Conservation (phyloP, 1,140 invertebrate species). For the Galleria mellonella region DNA sequence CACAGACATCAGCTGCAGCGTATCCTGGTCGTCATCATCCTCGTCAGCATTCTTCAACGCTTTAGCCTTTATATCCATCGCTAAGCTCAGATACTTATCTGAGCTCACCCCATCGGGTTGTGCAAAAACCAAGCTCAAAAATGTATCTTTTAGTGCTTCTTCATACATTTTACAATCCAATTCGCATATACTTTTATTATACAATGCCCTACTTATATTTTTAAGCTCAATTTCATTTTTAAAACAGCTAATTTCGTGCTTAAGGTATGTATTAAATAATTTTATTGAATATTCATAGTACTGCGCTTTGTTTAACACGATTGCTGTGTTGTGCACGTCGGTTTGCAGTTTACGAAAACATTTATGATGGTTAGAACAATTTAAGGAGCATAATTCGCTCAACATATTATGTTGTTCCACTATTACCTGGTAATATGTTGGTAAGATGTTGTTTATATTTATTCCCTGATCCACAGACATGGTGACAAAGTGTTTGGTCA, state of each 20-base stretch:
- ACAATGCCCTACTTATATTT: slow-evolving; percentile 49
- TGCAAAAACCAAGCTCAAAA: slow-evolving; percentile 43
- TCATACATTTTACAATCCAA: slow-evolving; percentile 37
- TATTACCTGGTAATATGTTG: slow-evolving; percentile 23
- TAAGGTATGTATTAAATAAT: slow-evolving; percentile 47
- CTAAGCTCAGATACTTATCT: slow-evolving; percentile 53
- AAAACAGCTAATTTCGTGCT: slow-evolving; percentile 32
- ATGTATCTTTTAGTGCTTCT: slow-evolving; percentile 41
- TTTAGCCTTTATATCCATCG: slow-evolving; percentile 57
- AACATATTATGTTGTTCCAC: slow-evolving; percentile 38
- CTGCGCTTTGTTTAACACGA: slow-evolving; percentile 35
- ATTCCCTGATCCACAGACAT: slow-evolving; percentile 13
- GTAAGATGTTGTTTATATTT: slow-evolving; percentile 18
- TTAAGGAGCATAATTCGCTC: slow-evolving; percentile 18
- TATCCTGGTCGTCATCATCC: slow-evolving; percentile 16
- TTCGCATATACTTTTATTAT: slow-evolving; percentile 60
- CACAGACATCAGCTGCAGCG: slow-evolving; percentile 35
- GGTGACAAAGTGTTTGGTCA: slow-evolving; percentile 34
- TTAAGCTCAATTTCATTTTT: slow-evolving; percentile 25
- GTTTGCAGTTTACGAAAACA: slow-evolving; percentile 46
- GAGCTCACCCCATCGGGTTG: slow-evolving; percentile 21
- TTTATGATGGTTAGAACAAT: slow-evolving; percentile 38
- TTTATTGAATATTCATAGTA: slow-evolving; percentile 42
- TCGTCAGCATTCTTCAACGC: slow-evolving; percentile 23
- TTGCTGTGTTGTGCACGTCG: slow-evolving; percentile 48